phyloP scores from a whole-genome alignment of 2,113 vertebrate genomes.

The Thalassarche chlororhynchos region DNA sequence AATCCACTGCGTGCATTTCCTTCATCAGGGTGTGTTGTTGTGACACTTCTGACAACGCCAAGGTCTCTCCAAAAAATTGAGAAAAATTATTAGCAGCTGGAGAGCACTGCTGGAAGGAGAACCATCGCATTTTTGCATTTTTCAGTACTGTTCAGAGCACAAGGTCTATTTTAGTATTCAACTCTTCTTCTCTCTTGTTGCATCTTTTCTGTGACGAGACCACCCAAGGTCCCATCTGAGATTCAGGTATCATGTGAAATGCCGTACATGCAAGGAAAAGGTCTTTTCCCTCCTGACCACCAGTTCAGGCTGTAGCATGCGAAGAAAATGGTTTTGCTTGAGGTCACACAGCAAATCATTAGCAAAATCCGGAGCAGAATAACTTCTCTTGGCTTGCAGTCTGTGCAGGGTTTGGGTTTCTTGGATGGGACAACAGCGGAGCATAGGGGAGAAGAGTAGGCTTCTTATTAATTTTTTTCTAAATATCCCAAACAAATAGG shows the following conservation, averaged over 20 bases:
- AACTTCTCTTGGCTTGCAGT: neutral
- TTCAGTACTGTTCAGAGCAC: neutral
- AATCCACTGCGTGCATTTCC: neutral
- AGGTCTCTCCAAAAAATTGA: neutral
- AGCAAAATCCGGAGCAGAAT: neutral
- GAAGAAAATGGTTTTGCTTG: neutral
- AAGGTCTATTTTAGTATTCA: neutral
- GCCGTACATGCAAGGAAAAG: neutral
- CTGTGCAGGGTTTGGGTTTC: neutral
- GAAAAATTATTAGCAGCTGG: neutral
- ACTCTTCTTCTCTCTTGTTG: neutral
- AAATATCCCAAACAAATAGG: neutral
- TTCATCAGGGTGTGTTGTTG: neutral
- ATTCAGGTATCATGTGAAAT: neutral
- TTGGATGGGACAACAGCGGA: neutral
- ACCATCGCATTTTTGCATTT: rapidly evolving
- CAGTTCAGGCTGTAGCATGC: neutral
- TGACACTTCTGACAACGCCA: neutral
- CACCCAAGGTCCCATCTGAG: neutral
- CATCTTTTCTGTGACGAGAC: neutral
- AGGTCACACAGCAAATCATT: rapidly evolving
- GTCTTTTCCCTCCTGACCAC: neutral
- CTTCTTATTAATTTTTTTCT: neutral
- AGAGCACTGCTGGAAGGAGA: neutral
- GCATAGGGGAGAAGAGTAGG: neutral